Evolutionary conservation across 2,113 vertebrate genomes (phyloP).

Genomic region (Pseudopipra pipra): DNA sequence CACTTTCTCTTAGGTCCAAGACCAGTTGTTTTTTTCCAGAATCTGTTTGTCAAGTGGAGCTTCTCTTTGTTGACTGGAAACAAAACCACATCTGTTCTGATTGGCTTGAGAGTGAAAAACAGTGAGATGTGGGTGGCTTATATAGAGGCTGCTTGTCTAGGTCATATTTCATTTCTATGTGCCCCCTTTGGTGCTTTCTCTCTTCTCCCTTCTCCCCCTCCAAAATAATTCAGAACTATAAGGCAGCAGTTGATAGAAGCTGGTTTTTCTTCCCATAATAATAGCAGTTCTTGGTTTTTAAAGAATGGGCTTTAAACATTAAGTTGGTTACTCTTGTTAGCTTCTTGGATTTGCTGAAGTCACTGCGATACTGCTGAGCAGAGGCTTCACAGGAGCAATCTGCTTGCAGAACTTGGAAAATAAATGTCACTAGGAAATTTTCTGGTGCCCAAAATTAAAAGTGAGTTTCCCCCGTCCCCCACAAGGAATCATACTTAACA

Average conservation of each 20-base stretch:
- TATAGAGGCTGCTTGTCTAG: background rate
- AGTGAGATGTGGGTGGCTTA: background rate
- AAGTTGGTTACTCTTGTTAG: background rate
- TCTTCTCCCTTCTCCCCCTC: background rate
- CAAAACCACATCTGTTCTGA: background rate
- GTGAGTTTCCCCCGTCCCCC: rapidly evolving
- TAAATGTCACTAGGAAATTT: background rate
- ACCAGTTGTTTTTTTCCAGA: background rate
- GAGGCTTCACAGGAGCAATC: background rate
- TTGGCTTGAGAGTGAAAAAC: background rate
- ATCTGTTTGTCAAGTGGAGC: background rate
- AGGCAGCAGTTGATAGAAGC: background rate
- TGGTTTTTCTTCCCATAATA: background rate
- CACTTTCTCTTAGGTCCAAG: background rate
- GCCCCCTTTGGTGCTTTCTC: background rate
- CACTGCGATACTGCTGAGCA: background rate
- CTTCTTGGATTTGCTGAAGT: background rate
- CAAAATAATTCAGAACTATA: background rate
- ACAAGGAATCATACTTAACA: background rate
- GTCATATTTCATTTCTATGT: background rate
- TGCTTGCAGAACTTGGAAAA: background rate
- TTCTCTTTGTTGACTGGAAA: constrained; percentile 14
- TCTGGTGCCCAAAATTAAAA: background rate
- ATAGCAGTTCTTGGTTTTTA: background rate
- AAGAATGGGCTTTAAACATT: background rate